Conservation (phyloP, 2,888 invertebrate species). For the Netelia inedita region DNA sequence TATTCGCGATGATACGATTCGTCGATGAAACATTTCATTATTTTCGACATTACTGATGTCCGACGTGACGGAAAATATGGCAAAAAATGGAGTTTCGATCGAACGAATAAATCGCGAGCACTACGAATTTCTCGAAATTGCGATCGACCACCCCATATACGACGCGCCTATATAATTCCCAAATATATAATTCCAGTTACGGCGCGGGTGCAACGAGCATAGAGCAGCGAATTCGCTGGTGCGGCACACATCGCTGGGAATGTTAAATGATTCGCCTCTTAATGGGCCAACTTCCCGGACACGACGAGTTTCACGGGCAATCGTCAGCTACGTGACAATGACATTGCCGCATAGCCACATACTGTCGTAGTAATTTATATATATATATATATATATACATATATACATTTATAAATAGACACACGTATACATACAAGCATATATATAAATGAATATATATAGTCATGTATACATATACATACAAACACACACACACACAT, state of each 20-base stretch:
- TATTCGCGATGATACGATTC: no score
- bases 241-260: conserved; percentile 72
- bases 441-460: neutral
- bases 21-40: no score
- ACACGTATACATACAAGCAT: neutral
- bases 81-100: neutral
- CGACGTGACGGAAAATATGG: neutral
- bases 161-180: neutral
- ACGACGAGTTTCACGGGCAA: conserved; percentile 83
- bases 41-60: no score
- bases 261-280: conserved; percentile 79
- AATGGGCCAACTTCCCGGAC: conserved; percentile 84
- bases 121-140: neutral
- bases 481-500: conserved; percentile 2
- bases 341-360: conserved; percentile 77
- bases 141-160: neutral
- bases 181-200: conserved; percentile 21
- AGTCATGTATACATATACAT: neutral
- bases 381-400: neutral
- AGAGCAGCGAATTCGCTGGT: conserved; percentile 8
- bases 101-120: neutral
- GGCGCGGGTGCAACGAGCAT: conserved; percentile 32
- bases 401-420: neutral
- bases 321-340: conserved; percentile 81
- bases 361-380: conserved; percentile 23